A percentile compares a stretch with the other conserved stretches of the same genome.
These are phyloP conservation scores for Seira musarum DNA, from an alignment of 2,888 invertebrate genomes.

Conservation along the genomic window DNA sequence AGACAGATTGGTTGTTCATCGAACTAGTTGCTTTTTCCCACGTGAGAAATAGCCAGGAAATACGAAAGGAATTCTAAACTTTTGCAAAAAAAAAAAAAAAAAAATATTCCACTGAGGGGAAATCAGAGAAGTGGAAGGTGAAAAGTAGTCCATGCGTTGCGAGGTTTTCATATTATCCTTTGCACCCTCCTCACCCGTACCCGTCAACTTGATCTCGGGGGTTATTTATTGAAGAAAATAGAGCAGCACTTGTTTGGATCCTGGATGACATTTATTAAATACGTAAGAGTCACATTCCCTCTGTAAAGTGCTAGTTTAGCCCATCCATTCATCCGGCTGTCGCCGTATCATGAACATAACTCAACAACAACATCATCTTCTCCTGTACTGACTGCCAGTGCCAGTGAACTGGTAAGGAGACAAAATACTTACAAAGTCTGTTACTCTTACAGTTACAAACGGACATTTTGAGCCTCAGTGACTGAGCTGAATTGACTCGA, in stretches of 20 bases:
- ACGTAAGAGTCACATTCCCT: conserved; percentile 57
- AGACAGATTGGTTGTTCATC: too few species aligned
- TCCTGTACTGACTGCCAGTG: too few species aligned
- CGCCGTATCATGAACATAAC: conserved; percentile 51
- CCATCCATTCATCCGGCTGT: conserved; percentile 61
- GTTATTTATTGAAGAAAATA: conserved; percentile 58
- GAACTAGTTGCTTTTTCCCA: too few species aligned
- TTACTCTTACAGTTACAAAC: not conserved
- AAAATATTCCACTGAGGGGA: too few species aligned
- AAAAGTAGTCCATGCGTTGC: too few species aligned
- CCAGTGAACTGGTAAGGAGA: not conserved
- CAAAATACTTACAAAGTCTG: not conserved
- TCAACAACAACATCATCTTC: conserved; percentile 34
- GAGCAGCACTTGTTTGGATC: conserved; percentile 58
- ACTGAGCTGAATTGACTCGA: not conserved
- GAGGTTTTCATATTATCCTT: not conserved
- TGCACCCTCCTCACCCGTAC: conserved; percentile 9
- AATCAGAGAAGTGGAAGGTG: too few species aligned
- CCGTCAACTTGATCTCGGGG: conserved; percentile 37
- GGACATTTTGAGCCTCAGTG: not conserved
- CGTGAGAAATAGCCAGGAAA: too few species aligned
- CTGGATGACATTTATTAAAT: conserved; percentile 61
- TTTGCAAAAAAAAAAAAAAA: too few species aligned
- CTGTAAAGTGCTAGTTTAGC: conserved; percentile 47
- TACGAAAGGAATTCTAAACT: too few species aligned